phyloP scores from a whole-genome alignment of 2,113 vertebrate genomes.

The Micronycteris hirsuta region DNA sequence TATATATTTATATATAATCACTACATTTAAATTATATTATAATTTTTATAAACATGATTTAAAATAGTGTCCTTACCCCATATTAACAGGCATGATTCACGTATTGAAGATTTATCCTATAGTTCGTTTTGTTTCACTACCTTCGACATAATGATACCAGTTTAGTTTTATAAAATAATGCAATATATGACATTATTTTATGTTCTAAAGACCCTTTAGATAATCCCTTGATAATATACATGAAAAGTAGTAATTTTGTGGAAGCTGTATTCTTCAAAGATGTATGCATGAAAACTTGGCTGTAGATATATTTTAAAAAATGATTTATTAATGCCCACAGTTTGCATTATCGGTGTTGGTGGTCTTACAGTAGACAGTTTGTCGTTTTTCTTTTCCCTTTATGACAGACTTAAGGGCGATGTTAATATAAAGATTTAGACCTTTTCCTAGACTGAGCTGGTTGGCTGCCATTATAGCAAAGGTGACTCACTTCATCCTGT shows the following conservation, averaged over 20 bases:
- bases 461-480: no score
- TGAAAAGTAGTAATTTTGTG: not conserved
- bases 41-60: not conserved
- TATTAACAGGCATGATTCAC: not conserved
- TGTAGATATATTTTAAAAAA: not conserved
- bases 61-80: not conserved
- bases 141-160: not conserved
- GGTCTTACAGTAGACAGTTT: not conserved
- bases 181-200: not conserved
- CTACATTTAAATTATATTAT: not conserved
- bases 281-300: not conserved
- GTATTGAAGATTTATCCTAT: not conserved
- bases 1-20: not conserved
- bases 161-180: not conserved
- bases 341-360: not conserved
- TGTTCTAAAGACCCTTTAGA: not conserved
- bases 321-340: not conserved
- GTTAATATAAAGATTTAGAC: not conserved
- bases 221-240: not conserved
- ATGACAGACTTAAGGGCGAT: not conserved
- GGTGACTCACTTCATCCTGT: no score
- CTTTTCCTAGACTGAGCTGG: no score
- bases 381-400: not conserved
- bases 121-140: not conserved
- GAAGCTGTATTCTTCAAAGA: not conserved